These are phyloP conservation scores for Galerucella nymphaeae DNA, from an alignment of 2,888 invertebrate genomes.

Conservation along the genomic window DNA sequence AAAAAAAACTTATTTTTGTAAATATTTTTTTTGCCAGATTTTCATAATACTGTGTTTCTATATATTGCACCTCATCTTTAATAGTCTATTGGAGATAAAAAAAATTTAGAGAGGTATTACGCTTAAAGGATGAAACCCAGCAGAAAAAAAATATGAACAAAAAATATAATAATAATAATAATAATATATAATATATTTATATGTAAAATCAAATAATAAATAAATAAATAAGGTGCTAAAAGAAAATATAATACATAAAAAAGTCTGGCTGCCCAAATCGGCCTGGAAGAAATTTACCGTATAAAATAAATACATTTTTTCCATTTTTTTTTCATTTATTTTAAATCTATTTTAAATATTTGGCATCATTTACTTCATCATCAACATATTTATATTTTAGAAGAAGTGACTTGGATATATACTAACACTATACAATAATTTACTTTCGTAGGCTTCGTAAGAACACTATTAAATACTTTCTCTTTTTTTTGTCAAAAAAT, in stretches of 20 bases:
- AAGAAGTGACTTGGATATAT: conserved; percentile 57
- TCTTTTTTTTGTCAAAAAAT: conserved; percentile 62
- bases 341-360: conserved; percentile 60
- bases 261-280: conserved; percentile 52
- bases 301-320: conserved; percentile 14
- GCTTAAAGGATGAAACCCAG: conserved; percentile 24
- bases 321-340: conserved; percentile 49
- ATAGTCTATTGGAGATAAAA: conserved; percentile 34
- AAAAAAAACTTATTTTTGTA: conserved; percentile 16
- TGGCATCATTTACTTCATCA: conserved; percentile 62
- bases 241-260: conserved; percentile 54
- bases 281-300: conserved; percentile 23
- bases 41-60: conserved; percentile 44
- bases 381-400: conserved; percentile 60
- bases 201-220: conserved; percentile 42
- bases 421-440: conserved; percentile 62
- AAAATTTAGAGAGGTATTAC: conserved; percentile 32
- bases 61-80: conserved; percentile 46
- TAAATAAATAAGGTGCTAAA: conserved; percentile 49
- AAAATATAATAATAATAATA: conserved; percentile 21
- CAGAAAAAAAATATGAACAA: conserved; percentile 42
- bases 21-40: conserved; percentile 32
- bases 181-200: not conserved
- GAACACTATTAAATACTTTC: conserved; percentile 62
- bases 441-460: conserved; percentile 60